Percentiles rank a stretch among this genome's conserved stretches.
These are phyloP conservation scores for Agrotis clavis DNA, from an alignment of 2,888 invertebrate genomes.

Conservation along the genomic window DNA sequence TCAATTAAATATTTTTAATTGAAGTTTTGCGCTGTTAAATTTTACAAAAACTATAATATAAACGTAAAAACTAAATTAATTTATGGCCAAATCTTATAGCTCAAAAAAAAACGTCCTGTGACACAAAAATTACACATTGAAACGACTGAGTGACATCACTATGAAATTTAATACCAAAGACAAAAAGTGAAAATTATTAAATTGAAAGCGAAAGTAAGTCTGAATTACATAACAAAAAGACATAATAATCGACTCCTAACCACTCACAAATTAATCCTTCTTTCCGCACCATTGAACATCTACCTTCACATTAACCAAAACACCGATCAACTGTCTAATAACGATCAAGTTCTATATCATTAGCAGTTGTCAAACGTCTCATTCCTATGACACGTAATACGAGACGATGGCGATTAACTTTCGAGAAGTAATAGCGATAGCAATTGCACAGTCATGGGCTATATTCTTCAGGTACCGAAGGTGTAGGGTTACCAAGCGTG, in stretches of 20 bases:
- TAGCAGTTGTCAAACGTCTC: slow-evolving; percentile 47
- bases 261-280: slow-evolving; percentile 21
- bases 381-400: slow-evolving; percentile 56
- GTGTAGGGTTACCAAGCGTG: slow-evolving; percentile 67
- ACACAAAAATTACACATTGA: no score
- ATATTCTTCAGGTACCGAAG: slow-evolving; percentile 73
- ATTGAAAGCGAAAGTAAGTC: slow-evolving; percentile 1
- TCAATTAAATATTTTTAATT: no score
- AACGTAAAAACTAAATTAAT: no score
- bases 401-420: slow-evolving; percentile 54
- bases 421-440: slow-evolving; percentile 68
- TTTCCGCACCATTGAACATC: slow-evolving; percentile 22
- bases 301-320: slow-evolving; percentile 22
- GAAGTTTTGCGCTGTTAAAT: background rate
- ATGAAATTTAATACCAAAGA: background rate
- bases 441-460: slow-evolving; percentile 71
- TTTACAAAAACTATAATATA: no score
- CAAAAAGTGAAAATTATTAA: background rate
- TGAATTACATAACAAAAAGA: slow-evolving; percentile 1
- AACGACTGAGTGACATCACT: background rate
- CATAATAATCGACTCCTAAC: background rate
- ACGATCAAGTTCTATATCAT: slow-evolving; percentile 41
- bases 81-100: no score
- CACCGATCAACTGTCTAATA: slow-evolving; percentile 40
- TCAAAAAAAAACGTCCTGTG: no score